phyloP scores from a whole-genome alignment of 2,797 vertebrate genomes.

The Pogonophryne albipinna region DNA sequence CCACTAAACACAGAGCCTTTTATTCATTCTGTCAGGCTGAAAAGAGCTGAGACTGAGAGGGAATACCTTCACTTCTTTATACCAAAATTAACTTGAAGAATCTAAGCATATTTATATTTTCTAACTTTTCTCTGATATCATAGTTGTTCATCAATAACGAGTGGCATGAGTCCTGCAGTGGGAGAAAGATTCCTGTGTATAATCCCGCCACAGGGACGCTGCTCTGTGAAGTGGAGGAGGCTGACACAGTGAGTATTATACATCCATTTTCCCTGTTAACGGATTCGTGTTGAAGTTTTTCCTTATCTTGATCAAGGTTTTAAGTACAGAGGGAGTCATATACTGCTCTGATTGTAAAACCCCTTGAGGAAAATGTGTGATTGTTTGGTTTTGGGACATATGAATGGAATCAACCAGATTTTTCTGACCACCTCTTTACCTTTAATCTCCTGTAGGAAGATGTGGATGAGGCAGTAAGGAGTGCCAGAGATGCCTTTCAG shows the following conservation, averaged over 20 bases:
- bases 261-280: no score
- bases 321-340: background rate
- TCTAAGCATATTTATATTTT: background rate
- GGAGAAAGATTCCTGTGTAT: conserved; percentile 88
- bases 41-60: background rate
- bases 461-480: conserved; percentile 89
- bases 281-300: no score
- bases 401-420: background rate
- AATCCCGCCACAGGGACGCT: conserved; percentile 89
- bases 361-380: background rate
- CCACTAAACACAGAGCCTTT: conserved; percentile 11
- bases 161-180: conserved; percentile 87
- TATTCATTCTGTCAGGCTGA: conserved; percentile 9
- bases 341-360: background rate
- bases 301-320: no score
- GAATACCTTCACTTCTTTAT: background rate
- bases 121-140: background rate
- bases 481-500: conserved; percentile 90
- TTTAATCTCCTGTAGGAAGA: conserved; percentile 80
- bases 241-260: conserved; percentile 80
- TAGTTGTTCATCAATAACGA: conserved; percentile 94
- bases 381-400: background rate
- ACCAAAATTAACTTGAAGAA: background rate
- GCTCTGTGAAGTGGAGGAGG: conserved; percentile 91
- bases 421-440: background rate